Percentiles rank a stretch among this genome's conserved stretches.
Evolutionary conservation across 2,797 vertebrate species (phyloP).

Genomic region (Phoxinus dragarum): DNA sequence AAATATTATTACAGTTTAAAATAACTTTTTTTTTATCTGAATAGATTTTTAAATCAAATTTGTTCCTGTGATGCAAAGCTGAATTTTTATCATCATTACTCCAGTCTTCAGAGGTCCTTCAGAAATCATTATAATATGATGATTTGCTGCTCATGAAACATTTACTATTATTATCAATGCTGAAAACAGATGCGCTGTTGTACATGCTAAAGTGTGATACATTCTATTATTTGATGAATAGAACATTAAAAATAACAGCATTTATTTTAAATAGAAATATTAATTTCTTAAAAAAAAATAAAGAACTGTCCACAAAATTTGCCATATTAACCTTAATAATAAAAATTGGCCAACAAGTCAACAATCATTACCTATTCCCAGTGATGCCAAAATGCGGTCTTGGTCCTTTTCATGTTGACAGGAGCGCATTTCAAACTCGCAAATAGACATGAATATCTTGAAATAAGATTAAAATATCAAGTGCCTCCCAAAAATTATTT

Average conservation of each 20-base stretch:
- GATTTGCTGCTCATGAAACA: not conserved
- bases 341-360: not conserved
- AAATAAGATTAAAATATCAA: conserved; percentile 15
- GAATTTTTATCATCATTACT: not conserved
- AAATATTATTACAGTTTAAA: not conserved
- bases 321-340: not conserved
- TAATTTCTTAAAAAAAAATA: not conserved
- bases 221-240: not conserved
- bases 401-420: not conserved
- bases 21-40: not conserved
- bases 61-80: not conserved
- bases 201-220: not conserved
- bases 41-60: not conserved
- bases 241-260: not conserved
- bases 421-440: not conserved
- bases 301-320: not conserved
- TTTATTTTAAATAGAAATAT: not conserved
- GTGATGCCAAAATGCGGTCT: not conserved
- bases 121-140: not conserved
- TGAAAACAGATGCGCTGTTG: not conserved
- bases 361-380: not conserved
- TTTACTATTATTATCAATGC: not conserved
- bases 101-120: not conserved
- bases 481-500: conserved; percentile 4
- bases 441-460: not conserved